Evolutionary conservation across 2,888 invertebrate genomes (phyloP).

Genomic region (Andrena fulva): DNA sequence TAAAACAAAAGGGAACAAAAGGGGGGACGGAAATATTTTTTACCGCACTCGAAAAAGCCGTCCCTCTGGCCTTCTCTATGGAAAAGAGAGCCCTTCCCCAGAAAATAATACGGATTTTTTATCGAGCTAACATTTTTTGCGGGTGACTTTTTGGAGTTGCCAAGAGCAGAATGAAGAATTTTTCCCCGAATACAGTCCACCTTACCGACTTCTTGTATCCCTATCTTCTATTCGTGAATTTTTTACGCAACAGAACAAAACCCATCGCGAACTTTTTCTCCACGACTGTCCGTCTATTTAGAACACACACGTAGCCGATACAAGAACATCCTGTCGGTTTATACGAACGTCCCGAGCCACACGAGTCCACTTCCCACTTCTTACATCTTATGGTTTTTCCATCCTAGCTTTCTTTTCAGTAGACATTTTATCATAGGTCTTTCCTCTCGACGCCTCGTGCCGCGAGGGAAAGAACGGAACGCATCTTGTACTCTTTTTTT

Average conservation of each 20-base stretch:
- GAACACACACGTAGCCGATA: slow-evolving; percentile 49
- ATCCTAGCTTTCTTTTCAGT: slow-evolving; percentile 78
- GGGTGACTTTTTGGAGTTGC: slow-evolving; percentile 74
- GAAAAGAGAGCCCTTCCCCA: slow-evolving; percentile 15
- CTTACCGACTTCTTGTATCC: slow-evolving; percentile 55
- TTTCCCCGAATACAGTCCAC: slow-evolving; percentile 61
- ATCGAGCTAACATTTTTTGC: slow-evolving; percentile 72
- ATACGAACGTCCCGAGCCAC: slow-evolving; percentile 23
- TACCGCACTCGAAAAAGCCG: slow-evolving; percentile 1
- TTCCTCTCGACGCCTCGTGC: slow-evolving; percentile 79
- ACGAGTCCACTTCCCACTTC: slow-evolving; percentile 50
- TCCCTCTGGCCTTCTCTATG: slow-evolving; percentile 18
- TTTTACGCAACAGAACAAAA: slow-evolving; percentile 48
- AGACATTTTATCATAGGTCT: slow-evolving; percentile 81
- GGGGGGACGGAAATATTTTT: slow-evolving; percentile 42
- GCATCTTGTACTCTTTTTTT: slow-evolving; percentile 12
- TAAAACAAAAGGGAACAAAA: slow-evolving; percentile 29
- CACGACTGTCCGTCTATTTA: slow-evolving; percentile 49
- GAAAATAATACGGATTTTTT: slow-evolving; percentile 57
- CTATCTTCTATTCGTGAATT: slow-evolving; percentile 61
- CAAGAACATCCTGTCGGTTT: slow-evolving; percentile 44
- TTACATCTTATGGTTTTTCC: slow-evolving; percentile 72
- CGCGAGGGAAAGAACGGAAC: slow-evolving; percentile 67
- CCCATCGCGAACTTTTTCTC: slow-evolving; percentile 40
- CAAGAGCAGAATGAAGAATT: slow-evolving; percentile 40